These are phyloP conservation scores for Alauda arvensis DNA, from an alignment of 2,797 vertebrate genomes.

Conservation along the genomic window DNA sequence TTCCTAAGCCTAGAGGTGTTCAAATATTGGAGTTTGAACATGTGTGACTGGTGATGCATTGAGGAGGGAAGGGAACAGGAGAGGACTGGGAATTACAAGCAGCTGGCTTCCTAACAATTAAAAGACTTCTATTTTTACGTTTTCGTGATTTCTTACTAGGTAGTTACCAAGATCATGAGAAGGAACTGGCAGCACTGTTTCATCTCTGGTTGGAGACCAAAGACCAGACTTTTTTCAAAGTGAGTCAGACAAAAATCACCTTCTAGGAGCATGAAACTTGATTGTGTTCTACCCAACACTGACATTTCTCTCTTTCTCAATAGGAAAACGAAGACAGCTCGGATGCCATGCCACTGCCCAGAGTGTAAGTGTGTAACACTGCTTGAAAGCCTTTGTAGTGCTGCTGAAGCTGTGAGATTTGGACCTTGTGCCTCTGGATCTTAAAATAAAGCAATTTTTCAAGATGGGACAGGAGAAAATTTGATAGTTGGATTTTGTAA, in stretches of 20 bases:
- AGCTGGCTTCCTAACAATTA: neutral
- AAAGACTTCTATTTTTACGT: neutral
- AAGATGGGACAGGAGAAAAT: neutral
- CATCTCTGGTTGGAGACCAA: conserved; percentile 96
- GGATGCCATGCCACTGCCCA: conserved; percentile 85
- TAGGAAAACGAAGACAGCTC: conserved; percentile 88
- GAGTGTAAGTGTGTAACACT: conserved; percentile 82
- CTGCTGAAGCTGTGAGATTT: neutral
- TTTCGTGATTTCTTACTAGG: conserved; percentile 63
- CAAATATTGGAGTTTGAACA: neutral
- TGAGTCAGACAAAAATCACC: conserved; percentile 46
- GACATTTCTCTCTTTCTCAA: conserved; percentile 41
- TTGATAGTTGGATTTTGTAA: neutral
- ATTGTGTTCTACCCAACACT: neutral
- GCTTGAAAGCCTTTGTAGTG: neutral
- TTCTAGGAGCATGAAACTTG: neutral
- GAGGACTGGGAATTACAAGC: neutral
- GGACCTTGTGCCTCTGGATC: neutral
- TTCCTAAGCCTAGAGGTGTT: neutral
- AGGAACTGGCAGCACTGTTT: conserved; percentile 89
- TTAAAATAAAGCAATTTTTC: neutral
- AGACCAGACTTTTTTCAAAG: conserved; percentile 91
- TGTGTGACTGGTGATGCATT: neutral
- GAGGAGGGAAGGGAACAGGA: neutral
- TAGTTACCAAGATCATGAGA: conserved; percentile 86